Conservation (phyloP, 2,888 invertebrate genomes). For the Phragmatobia fuliginosa region DNA sequence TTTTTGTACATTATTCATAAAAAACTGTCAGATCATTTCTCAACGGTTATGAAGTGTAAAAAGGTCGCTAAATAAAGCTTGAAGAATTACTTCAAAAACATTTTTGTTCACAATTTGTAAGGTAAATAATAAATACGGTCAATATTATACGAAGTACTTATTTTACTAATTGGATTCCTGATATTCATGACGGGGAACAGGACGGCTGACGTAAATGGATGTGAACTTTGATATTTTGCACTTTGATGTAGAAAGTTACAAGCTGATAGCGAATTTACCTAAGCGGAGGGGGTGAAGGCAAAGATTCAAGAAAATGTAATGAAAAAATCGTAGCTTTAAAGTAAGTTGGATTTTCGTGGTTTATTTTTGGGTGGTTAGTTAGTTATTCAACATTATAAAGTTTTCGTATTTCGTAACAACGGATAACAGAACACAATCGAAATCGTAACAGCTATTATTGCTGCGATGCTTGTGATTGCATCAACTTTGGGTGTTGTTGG, state of each 20-base stretch:
- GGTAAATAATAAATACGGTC: conserved; percentile 3
- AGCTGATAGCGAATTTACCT: conserved; percentile 12
- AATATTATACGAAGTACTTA: conserved; percentile 23
- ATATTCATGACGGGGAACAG: conserved; percentile 36
- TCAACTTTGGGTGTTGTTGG: too few relatives aligned
- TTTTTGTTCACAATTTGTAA: conserved; percentile 4
- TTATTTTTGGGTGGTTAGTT: background rate
- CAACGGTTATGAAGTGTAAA: conserved; percentile 1
- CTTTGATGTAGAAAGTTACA: conserved; percentile 21
- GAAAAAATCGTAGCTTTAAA: background rate
- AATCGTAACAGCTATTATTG: too few relatives aligned
- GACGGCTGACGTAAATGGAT: conserved; percentile 47
- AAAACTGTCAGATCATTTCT: conserved; percentile 5
- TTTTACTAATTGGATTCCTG: conserved; percentile 37
- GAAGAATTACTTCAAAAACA: background rate
- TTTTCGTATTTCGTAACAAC: too few relatives aligned
- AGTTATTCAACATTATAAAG: too few relatives aligned
- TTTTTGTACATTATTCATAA: background rate
- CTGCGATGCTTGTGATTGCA: too few relatives aligned
- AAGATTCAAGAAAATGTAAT: background rate
- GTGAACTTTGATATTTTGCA: conserved; percentile 56
- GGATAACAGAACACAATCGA: too few relatives aligned
- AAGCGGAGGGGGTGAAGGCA: background rate
- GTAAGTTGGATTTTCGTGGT: background rate
- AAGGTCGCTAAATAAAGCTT: conserved; percentile 3